Base-by-base conservation (phyloP, 2,888 invertebrate genomes). In the Caenorhabditis becei region DNA sequence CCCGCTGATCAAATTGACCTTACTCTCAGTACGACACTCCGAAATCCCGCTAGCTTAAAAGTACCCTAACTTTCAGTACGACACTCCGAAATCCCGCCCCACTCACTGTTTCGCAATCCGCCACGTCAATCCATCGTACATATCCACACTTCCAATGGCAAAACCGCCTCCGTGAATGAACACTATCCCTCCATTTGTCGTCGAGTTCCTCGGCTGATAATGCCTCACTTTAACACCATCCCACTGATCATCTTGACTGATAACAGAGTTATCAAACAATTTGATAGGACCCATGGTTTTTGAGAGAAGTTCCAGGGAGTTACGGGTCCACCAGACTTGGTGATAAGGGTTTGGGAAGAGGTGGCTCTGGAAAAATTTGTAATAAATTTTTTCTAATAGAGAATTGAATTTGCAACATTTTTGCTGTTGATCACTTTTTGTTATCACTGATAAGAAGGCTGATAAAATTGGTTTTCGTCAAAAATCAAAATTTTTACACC, bases 151-250 rank as follows among this genome's bases (percentile, higher is more conserved):
- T 24, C 88, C 87, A 8, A 89, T 47, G 5, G 86, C 88, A 65
- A 87, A 89, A 32, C 89, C 89, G 2, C 89, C 89, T 16, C 89
- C 89, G 67, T 89, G 89, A 35, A 89, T 85, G 77, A 88, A 89
- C 11, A 89, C 35, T 10, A 89, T 82, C 8, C 87, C 89, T n/a
- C 87, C 89, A 20, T 80, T 80, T 0, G 69, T 80, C 10, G 80
- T 44, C 26, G 77, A 54, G 1, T 51, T 14, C 11, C 37, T 37
- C 20, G 88, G 88, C 37, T 69, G 54, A 70, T 87, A 88, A 35
- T 86, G 72, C 1, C 86, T 80, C 0, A 85, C 87, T 32, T 82
- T 28, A 1, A 77, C 63, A 0, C 74, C 78, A 56, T 79, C 20
- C 75, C 78, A 78, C 54, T 58, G 37, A 24, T 51, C 41, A 35